phyloP scores from a whole-genome alignment of 2,113 vertebrate genomes.

The Aegypius monachus region DNA sequence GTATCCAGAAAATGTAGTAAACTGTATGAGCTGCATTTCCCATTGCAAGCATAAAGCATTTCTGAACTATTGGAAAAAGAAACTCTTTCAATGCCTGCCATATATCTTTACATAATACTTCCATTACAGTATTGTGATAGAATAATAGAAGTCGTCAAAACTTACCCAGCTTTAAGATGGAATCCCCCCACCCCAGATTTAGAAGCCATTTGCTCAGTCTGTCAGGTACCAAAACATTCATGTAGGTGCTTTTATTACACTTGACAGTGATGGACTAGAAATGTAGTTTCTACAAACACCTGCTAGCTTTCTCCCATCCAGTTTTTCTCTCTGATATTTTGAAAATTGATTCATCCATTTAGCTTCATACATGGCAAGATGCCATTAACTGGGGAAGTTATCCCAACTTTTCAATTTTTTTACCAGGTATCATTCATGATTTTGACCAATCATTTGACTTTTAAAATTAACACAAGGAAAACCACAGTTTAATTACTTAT shows the following conservation, averaged over 20 bases:
- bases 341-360: background rate
- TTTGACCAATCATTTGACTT: background rate
- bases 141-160: background rate
- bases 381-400: background rate
- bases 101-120: background rate
- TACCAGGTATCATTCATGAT: background rate
- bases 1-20: background rate
- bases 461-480: background rate
- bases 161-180: background rate
- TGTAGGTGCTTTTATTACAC: background rate
- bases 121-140: background rate
- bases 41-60: background rate
- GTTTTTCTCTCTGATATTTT: background rate
- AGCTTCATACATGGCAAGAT: background rate
- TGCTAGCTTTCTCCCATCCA: background rate
- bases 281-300: background rate
- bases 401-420: background rate
- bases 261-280: background rate
- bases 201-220: background rate
- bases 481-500: background rate
- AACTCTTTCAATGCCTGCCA: background rate
- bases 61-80: background rate
- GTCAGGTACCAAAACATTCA: background rate
- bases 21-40: background rate
- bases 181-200: fast-evolving